A percentile compares a stretch with the other conserved stretches of the same genome.
Conservation (phyloP, 2,888 invertebrate species). For the Xanthia togata region DNA sequence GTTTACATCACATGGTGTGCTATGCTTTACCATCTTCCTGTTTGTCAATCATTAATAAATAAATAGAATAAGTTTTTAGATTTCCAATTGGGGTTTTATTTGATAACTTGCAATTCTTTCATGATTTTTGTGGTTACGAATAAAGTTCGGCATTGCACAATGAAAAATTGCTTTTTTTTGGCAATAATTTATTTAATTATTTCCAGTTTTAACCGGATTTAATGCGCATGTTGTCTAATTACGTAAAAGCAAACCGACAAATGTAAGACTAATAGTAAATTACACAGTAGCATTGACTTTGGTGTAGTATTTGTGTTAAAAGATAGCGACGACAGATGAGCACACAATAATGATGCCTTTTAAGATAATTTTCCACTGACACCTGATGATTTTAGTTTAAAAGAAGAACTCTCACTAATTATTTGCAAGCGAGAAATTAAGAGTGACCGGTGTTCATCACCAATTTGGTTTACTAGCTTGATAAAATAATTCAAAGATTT, state of each 20-base stretch:
- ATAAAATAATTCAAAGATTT: neutral
- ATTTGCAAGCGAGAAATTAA: constrained; percentile 5
- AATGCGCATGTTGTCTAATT: constrained; percentile 1
- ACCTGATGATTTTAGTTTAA: constrained; percentile 38
- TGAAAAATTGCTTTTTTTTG: neutral
- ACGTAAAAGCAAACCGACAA: constrained; percentile 29
- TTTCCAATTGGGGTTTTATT: too few relatives aligned
- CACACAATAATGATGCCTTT: constrained; percentile 10
- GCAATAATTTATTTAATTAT: neutral
- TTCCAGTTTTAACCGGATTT: neutral
- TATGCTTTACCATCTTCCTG: neutral
- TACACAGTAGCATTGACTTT: constrained; percentile 22
- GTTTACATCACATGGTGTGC: too few relatives aligned
- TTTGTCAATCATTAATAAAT: neutral
- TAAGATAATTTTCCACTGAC: constrained; percentile 16
- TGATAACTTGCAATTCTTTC: neutral
- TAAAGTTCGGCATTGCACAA: neutral
- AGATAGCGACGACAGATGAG: constrained; percentile 24
- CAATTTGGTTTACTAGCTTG: neutral
- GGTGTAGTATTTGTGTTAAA: constrained; percentile 14
- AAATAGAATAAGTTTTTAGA: neutral
- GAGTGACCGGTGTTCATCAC: neutral
- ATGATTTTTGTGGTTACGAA: neutral
- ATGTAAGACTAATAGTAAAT: constrained; percentile 11
- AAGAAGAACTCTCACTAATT: constrained; percentile 12